Conservation (phyloP, 2,113 vertebrate species). For the Campylomormyrus numenius region DNA sequence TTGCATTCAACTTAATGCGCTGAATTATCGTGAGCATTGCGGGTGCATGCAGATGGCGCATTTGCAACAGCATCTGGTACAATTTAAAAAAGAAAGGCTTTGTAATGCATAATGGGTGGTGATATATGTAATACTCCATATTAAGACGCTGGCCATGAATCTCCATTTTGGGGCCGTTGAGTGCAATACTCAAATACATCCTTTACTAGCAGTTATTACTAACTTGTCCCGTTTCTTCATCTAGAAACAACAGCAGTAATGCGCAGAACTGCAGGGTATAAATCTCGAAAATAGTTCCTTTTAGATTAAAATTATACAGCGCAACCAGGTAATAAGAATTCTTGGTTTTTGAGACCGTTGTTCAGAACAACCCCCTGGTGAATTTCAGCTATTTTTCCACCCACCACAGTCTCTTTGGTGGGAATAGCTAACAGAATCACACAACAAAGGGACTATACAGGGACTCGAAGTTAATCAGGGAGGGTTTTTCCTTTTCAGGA, state of each 20-base stretch:
- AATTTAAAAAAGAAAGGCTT: not conserved
- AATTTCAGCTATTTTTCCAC: not conserved
- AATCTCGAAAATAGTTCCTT: not conserved
- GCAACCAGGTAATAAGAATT: not conserved
- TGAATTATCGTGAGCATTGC: not conserved
- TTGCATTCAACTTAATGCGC: slow-evolving; percentile 12
- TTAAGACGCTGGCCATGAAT: not conserved
- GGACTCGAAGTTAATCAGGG: not conserved
- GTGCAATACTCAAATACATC: not conserved
- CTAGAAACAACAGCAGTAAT: not conserved
- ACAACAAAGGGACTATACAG: not conserved
- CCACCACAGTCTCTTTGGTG: not conserved
- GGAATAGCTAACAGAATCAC: not conserved
- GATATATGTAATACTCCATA: not conserved
- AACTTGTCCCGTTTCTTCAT: not conserved
- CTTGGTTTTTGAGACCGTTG: not conserved
- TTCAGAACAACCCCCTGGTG: not conserved
- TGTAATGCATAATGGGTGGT: not conserved
- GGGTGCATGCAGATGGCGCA: slow-evolving; percentile 9
- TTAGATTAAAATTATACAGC: not conserved
- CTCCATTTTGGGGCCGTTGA: not conserved
- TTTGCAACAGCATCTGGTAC: slow-evolving; percentile 18
- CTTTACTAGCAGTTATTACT: slow-evolving; percentile 1
- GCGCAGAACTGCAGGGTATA: not conserved
- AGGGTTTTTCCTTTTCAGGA: not conserved